A percentile compares a stretch with the other conserved stretches of the same genome.
Evolutionary conservation across 2,888 invertebrate species (phyloP).

Genomic region (Pammene fasciana): DNA sequence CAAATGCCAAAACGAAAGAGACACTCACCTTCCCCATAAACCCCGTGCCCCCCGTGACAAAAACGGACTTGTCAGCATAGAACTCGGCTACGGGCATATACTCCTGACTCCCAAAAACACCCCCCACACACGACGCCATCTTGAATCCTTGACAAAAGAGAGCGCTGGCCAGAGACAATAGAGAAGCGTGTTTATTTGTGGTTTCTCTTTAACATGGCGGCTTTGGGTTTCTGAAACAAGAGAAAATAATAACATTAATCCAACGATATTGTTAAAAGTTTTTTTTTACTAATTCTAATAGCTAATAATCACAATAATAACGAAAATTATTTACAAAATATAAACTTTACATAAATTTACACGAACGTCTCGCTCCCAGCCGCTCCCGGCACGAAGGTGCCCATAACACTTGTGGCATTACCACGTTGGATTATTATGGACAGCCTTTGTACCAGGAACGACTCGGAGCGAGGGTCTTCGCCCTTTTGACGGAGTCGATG

Average conservation of each 20-base stretch:
- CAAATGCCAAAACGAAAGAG: background rate
- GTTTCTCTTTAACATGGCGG: constrained; percentile 40
- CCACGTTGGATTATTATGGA: too few relatives aligned
- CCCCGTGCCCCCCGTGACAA: constrained; percentile 93
- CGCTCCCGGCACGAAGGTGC: too few relatives aligned
- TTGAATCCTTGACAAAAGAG: constrained; percentile 47
- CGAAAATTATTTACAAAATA: too few relatives aligned
- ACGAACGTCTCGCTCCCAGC: too few relatives aligned
- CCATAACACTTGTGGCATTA: too few relatives aligned
- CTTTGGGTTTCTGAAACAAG: constrained; percentile 40
- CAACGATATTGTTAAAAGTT: too few relatives aligned
- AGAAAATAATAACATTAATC: background rate
- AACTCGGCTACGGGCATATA: constrained; percentile 85
- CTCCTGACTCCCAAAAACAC: constrained; percentile 66
- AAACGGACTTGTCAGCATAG: constrained; percentile 88
- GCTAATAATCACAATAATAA: too few relatives aligned
- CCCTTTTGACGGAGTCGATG: too few relatives aligned
- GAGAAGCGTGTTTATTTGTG: constrained; percentile 25
- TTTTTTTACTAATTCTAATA: too few relatives aligned
- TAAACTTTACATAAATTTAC: too few relatives aligned
- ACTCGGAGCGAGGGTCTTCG: too few relatives aligned
- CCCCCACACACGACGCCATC: constrained; percentile 76
- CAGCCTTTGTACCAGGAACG: too few relatives aligned
- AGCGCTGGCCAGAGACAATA: constrained; percentile 8
- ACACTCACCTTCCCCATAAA: constrained; percentile 92